Evolutionary conservation across 2,797 vertebrate genomes (phyloP), one percentile per base, ranked within the genome.

Genomic region (Kryptolebias ocellatus): DNA sequence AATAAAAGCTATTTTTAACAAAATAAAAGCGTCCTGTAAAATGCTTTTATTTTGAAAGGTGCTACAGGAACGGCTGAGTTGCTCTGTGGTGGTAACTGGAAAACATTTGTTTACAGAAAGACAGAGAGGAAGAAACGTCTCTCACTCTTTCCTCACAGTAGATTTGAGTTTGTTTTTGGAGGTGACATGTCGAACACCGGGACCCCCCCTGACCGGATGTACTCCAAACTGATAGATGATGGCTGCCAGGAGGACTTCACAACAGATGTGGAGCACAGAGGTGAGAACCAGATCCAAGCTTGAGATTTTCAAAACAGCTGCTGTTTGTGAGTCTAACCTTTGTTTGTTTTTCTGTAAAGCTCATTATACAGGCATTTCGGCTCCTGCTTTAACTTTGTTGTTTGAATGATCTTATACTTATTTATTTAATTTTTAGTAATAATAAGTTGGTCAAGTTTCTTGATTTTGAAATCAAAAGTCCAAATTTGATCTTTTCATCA

Each of bases 141-240:
- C 17, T 31, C 9, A 0, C 2, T 5, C n/a, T 16, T 17, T 24
- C n/a, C 16, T 28, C 24, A 59, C 28, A 1, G 4, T 18, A 18
- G 42, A 1, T 50, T 16, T 49, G 0, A 4, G 8, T 4, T 6
- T 6, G 24, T 0, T 29, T 12, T 37, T 27, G 5, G 2, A 3
- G 4, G 4, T 31, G 7, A 39, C 0, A 83, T 86, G 86, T 50
- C 80, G 68, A 55, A 34, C 55, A 0, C 58, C 18, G 59, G 45
- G 8, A 37, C 15, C 64, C 28, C 75, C 55, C 0, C 11, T 6
- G 87, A 76, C 0, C 31, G 80, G 24, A 65, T 78, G 62, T 86
- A 87, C 63, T 85, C 85, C 65, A 57, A 87, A 0, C 87, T 89
- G 28, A 53, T 80, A 1, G 85, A 88, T 1, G 82, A 85, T 8